Percentiles rank a stretch among this genome's conserved stretches.
phyloP scores from a whole-genome alignment of 2,888 invertebrate species.

The Aphrophora alni region DNA sequence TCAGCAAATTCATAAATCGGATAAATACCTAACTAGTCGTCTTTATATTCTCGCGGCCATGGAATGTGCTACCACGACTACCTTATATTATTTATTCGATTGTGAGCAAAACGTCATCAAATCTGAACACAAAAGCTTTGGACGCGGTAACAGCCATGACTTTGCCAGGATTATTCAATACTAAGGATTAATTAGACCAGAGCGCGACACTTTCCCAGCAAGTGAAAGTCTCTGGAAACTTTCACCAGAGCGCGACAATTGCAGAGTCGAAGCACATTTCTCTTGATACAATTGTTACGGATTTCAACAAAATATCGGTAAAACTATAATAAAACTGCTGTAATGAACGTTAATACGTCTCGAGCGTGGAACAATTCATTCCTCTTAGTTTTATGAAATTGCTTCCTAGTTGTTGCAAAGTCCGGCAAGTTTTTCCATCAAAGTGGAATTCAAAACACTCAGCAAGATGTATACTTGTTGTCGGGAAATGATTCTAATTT shows the following conservation, averaged over 20 bases:
- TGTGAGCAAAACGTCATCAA: too few relatives aligned
- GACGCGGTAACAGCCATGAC: neutral
- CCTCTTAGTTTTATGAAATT: neutral
- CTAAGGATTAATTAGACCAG: neutral
- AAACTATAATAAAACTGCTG: neutral
- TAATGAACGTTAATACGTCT: neutral
- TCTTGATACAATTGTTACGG: neutral
- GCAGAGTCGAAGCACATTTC: neutral
- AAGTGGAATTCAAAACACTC: too few relatives aligned
- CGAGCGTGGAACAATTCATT: neutral
- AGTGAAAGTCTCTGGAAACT: slow-evolving; percentile 3
- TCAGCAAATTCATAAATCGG: too few relatives aligned
- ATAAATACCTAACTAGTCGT: too few relatives aligned
- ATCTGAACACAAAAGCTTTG: too few relatives aligned
- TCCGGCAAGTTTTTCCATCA: too few relatives aligned
- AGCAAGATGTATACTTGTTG: too few relatives aligned
- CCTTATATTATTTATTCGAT: too few relatives aligned
- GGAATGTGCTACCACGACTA: too few relatives aligned
- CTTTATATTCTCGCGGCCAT: too few relatives aligned
- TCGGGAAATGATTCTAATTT: too few relatives aligned
- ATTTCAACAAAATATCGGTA: neutral
- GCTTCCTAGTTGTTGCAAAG: neutral
- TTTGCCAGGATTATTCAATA: neutral
- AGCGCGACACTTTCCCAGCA: neutral
- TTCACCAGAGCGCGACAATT: neutral